A percentile compares a stretch with the other conserved stretches of the same genome.
These are phyloP conservation scores for Nothoprocta perdicaria DNA, from an alignment of 2,113 vertebrate species.

Conservation along the genomic window DNA sequence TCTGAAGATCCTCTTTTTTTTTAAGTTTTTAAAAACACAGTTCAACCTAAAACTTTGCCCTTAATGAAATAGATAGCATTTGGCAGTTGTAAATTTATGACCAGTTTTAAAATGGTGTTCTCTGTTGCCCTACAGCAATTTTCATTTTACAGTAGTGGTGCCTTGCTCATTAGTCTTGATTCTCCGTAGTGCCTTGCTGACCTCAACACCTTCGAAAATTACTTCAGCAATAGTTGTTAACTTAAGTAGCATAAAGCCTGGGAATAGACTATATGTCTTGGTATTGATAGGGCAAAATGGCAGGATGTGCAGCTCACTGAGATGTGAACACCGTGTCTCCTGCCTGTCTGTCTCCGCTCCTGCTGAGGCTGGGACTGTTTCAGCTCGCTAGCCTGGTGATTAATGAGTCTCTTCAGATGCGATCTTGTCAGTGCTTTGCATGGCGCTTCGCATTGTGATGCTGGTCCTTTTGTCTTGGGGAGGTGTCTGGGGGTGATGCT, in stretches of 20 bases:
- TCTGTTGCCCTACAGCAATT: neutral
- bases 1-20: neutral
- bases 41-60: neutral
- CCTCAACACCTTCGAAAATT: neutral
- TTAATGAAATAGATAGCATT: neutral
- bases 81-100: neutral
- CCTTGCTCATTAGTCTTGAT: neutral
- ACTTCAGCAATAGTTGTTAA: neutral
- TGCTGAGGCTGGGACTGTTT: neutral
- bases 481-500: neutral
- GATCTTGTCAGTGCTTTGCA: neutral
- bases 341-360: neutral
- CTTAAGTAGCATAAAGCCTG: neutral
- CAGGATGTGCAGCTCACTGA: neutral
- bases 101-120: neutral
- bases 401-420: neutral
- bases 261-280: neutral
- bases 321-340: neutral
- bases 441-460: accelerated
- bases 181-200: neutral
- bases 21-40: neutral
- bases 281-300: neutral
- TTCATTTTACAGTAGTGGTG: neutral
- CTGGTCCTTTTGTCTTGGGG: neutral
- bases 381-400: neutral